Base-by-base conservation (phyloP, 2,797 vertebrate genomes). In the Sebastes vulpes region DNA sequence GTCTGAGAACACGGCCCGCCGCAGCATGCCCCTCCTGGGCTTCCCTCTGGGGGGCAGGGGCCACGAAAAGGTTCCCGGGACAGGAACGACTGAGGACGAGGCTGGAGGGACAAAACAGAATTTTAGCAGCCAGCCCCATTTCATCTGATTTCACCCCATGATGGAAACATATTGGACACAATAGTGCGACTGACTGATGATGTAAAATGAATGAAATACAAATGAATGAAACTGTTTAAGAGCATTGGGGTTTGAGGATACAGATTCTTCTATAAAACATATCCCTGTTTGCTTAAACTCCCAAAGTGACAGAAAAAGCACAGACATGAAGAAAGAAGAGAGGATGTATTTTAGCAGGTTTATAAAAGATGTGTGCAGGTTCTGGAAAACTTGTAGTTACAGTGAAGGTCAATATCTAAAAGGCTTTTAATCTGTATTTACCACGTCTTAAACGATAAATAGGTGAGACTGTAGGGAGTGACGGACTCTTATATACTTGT, bases 51-150 rank as follows among this genome's bases (percentile, higher is more conserved):
- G 97, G 0, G 97, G 96, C 77, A 98, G 95, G 0, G 98, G 98
- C 98, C 98, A 99, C 0, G 98, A 98, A 90, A 99, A 99, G 0
- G 98, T 99, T 21, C 98, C 99, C 0, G 98, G 98, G 72, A 99
- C 97, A 4, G 98, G 99, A 26, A 99, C 97, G 6, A 97, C 93
- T 0, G 97, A 97, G 70, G 98, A 95, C 0, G 97, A 87, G 1
- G 90, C 89, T 90, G 64, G 3, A 76, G 10, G 12, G 10, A 67
- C 9, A 66, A 65, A 57, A 59, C 10, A 72, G 20, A 23, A 14
- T 38, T 57, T 75, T 23, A 65, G 5, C 12, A 74, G 14, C 18
- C 16, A 18, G 26, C 21, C 16, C 20, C 28, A 6, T 18, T 29
- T 66, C 6, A 59, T 66, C 8, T 9, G 20, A 48, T 25, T 58